A percentile compares a stretch with the other conserved stretches of the same genome.
Evolutionary conservation across 92 coral and sea anemone genomes (phyloP).

Genomic region (Phenganax subtilis): DNA sequence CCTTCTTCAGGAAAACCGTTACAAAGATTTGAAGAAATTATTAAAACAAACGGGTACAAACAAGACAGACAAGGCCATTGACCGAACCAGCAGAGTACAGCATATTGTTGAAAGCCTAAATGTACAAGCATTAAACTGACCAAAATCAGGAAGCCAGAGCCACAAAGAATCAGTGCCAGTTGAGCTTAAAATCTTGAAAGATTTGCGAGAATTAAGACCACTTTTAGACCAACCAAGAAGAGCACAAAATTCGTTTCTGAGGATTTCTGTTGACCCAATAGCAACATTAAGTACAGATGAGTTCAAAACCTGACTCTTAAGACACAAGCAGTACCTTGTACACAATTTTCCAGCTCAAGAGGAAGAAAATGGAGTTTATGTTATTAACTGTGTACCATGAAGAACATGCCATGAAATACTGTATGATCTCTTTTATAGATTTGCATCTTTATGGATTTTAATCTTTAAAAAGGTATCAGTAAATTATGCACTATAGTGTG

Average conservation of each 20-base stretch:
- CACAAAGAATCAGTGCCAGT: constrained; percentile 51
- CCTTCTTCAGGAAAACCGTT: constrained; percentile 52
- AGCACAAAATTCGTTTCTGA: constrained; percentile 53
- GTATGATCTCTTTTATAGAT: no score
- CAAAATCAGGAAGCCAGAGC: constrained; percentile 44
- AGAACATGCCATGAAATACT: no score
- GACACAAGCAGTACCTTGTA: constrained; percentile 48
- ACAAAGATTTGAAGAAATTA: constrained; percentile 49
- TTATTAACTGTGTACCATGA: no score
- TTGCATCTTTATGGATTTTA: no score
- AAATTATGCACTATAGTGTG: no score
- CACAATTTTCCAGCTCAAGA: constrained; percentile 47
- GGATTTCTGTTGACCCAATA: constrained; percentile 50
- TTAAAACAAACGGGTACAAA: constrained; percentile 61
- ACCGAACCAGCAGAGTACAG: constrained; percentile 46
- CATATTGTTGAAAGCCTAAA: constrained; percentile 25
- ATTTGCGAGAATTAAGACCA: constrained; percentile 51
- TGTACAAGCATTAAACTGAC: constrained; percentile 28
- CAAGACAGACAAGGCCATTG: constrained; percentile 62
- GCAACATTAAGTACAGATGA: constrained; percentile 45
- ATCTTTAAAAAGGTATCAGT: no score
- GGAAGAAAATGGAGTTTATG: not conserved
- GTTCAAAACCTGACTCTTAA: constrained; percentile 46
- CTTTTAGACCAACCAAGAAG: constrained; percentile 32
- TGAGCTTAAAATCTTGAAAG: constrained; percentile 42